phyloP scores from a whole-genome alignment of 2,113 vertebrate species.

The Sterna hirundo region DNA sequence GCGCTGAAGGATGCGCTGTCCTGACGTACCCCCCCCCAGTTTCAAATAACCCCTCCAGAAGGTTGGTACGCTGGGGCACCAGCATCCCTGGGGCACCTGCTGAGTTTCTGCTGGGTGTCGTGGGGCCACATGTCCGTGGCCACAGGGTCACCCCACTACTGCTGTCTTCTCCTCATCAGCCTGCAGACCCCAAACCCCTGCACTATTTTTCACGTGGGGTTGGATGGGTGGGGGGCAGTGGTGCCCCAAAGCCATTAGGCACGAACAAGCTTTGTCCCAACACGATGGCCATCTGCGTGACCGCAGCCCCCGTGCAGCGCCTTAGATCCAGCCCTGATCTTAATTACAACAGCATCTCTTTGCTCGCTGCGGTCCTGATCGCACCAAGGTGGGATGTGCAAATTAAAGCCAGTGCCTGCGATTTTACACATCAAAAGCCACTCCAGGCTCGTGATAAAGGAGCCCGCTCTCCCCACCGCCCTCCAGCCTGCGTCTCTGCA shows the following conservation, averaged over 20 bases:
- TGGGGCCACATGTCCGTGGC: fast-evolving
- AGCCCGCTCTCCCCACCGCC: neutral
- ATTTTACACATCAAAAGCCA: neutral
- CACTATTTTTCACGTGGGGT: neutral
- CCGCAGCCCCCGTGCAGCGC: fast-evolving
- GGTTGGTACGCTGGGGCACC: fast-evolving
- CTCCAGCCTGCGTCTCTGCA: neutral
- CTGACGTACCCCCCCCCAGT: fast-evolving
- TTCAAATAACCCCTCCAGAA: neutral
- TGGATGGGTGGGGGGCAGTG: fast-evolving
- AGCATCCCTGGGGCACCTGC: neutral
- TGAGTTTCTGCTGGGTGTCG: neutral
- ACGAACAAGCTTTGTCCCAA: neutral
- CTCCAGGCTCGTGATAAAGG: neutral
- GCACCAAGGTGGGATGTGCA: neutral
- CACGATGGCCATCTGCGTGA: fast-evolving
- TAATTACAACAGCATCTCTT: neutral
- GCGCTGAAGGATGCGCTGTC: neutral
- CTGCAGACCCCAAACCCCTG: neutral
- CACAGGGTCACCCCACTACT: neutral
- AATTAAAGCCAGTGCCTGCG: neutral
- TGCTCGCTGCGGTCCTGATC: neutral
- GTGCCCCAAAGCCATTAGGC: fast-evolving
- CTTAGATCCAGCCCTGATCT: neutral
- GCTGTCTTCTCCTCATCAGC: neutral